Conservation (phyloP, 2,797 vertebrate genomes). For the Amblyopsis hoosieri region DNA sequence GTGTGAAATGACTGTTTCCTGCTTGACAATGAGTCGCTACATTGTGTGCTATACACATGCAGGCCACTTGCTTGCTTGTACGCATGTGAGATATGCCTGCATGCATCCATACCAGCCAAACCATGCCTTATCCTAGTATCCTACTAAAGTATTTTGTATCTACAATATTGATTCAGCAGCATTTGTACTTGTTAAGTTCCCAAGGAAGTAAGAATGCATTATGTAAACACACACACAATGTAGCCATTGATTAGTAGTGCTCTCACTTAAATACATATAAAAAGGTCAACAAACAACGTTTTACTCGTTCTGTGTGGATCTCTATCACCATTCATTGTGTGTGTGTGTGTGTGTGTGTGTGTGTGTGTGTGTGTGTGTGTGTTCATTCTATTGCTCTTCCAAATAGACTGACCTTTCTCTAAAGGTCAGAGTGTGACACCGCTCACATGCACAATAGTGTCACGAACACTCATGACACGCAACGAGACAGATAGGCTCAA, state of each 20-base stretch:
- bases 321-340: constrained; percentile 45
- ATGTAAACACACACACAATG: too few relatives aligned
- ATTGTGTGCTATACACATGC: too few relatives aligned
- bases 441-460: constrained; percentile 69
- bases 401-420: constrained; percentile 67
- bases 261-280: constrained; percentile 12
- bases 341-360: constrained; percentile 13
- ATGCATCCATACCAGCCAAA: not conserved
- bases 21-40: too few relatives aligned
- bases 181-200: too few relatives aligned
- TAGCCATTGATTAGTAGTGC: too few relatives aligned
- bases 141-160: too few relatives aligned
- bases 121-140: too few relatives aligned
- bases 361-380: constrained; percentile 18
- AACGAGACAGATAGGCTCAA: constrained; percentile 19
- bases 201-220: too few relatives aligned
- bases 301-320: constrained; percentile 50
- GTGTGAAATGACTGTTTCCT: too few relatives aligned
- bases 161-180: too few relatives aligned
- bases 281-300: constrained; percentile 61
- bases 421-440: constrained; percentile 72
- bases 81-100: not conserved
- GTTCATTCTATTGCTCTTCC: constrained; percentile 57
- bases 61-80: too few relatives aligned
- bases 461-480: constrained; percentile 39